Percentiles rank a stretch among this genome's conserved stretches.
These are phyloP conservation scores for Drosophila basisetae DNA, from an alignment of 2,888 invertebrate genomes.

Conservation along the genomic window DNA sequence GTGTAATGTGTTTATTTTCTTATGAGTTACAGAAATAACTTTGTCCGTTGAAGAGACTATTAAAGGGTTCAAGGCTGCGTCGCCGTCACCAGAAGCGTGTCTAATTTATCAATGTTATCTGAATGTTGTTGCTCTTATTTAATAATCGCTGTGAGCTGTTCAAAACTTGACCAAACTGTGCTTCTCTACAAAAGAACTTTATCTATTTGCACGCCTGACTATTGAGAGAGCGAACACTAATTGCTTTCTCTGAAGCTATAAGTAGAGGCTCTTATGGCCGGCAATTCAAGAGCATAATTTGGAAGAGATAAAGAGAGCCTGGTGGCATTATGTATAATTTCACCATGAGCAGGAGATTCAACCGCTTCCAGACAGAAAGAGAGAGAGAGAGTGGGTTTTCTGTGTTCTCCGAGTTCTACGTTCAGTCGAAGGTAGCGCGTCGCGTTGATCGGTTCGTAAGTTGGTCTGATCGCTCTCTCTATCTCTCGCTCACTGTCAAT, in stretches of 20 bases:
- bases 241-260: not conserved
- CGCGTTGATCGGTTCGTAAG: slow-evolving; percentile 61
- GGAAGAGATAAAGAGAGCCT: not conserved
- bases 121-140: not conserved
- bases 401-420: slow-evolving; percentile 28
- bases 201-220: not conserved
- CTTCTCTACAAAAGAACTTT: not conserved
- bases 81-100: slow-evolving; percentile 21
- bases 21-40: slow-evolving; percentile 64
- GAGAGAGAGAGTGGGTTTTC: slow-evolving; percentile 8
- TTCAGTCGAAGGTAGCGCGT: slow-evolving; percentile 72
- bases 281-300: slow-evolving; percentile 8
- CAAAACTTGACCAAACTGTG: not conserved
- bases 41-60: slow-evolving; percentile 60
- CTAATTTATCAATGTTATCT: slow-evolving; percentile 56
- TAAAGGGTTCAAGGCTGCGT: slow-evolving; percentile 71
- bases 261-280: not conserved
- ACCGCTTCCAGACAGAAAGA: slow-evolving; percentile 7
- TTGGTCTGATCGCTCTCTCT: slow-evolving; percentile 13
- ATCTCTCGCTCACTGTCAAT: not conserved
- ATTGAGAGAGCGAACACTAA: not conserved
- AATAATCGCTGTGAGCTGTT: not conserved
- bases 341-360: slow-evolving; percentile 4
- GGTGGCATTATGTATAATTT: not conserved
- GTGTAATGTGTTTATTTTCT: slow-evolving; percentile 21